Evolutionary conservation across 30 jellyfish, hydroid and myxozoan genomes (phyloP).

Genomic region (Pseudorhiza aurosa): DNA sequence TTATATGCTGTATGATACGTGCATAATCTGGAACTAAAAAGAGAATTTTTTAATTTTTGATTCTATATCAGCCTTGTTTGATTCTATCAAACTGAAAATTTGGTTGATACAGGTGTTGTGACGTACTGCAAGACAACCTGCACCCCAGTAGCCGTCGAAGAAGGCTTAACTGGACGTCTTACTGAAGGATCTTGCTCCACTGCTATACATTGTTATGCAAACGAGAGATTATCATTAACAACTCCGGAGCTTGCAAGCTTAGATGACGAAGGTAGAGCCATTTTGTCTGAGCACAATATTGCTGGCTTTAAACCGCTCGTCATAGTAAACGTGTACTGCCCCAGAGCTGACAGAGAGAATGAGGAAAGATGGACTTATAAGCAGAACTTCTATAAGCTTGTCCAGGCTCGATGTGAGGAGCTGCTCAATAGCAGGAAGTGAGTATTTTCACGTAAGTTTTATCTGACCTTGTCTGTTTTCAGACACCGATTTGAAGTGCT

Average conservation of each 20-base stretch:
- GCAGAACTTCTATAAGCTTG: constrained; percentile 70
- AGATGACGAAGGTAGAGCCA: constrained; percentile 85
- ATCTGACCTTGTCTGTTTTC: too few relatives aligned
- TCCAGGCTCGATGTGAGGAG: constrained; percentile 75
- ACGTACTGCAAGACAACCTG: constrained; percentile 73
- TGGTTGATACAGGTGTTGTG: constrained; percentile 93
- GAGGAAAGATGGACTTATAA: constrained; percentile 80
- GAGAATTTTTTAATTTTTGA: too few relatives aligned
- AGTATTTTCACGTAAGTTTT: too few relatives aligned
- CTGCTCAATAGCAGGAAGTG: constrained; percentile 60
- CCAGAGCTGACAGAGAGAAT: constrained; percentile 85
- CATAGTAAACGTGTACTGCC: constrained; percentile 87
- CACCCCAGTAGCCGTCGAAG: constrained; percentile 85
- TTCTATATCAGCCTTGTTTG: too few relatives aligned
- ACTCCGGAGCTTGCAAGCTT: constrained; percentile 36
- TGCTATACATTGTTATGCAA: constrained; percentile 11
- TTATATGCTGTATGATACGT: too few relatives aligned
- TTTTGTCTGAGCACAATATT: constrained; percentile 75
- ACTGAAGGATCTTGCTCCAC: constrained; percentile 6
- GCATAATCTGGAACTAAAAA: too few relatives aligned
- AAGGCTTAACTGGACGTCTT: constrained; percentile 79
- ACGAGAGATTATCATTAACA: background rate
- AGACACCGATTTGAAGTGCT: too few relatives aligned
- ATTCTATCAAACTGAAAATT: too few relatives aligned
- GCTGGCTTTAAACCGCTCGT: constrained; percentile 41